These are phyloP conservation scores for Silurus lanzhouensis DNA, from an alignment of 2,797 vertebrate genomes.

Conservation along the genomic window DNA sequence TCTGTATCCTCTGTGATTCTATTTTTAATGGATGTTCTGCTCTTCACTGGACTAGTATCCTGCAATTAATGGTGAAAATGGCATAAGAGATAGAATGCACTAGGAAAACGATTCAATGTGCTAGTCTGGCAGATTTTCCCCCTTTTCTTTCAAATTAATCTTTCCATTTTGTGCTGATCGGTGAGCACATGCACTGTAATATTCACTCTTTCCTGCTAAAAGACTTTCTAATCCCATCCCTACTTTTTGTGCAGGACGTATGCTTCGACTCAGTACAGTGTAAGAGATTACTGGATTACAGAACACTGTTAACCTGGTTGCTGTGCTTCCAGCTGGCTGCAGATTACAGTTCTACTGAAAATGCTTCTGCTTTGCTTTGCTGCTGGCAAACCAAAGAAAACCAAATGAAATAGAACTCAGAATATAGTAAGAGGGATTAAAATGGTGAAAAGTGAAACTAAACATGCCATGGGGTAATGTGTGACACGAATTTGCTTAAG, in stretches of 20 bases:
- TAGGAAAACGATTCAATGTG: neutral
- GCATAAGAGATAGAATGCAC: slow-evolving; percentile 30
- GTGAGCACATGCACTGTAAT: slow-evolving; percentile 63
- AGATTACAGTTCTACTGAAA: neutral
- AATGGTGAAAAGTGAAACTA: neutral
- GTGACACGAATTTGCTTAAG: neutral
- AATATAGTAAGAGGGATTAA: neutral
- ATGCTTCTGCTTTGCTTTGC: neutral
- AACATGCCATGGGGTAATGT: slow-evolving; percentile 7
- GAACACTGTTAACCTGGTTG: slow-evolving; percentile 30
- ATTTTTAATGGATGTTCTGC: slow-evolving; percentile 70
- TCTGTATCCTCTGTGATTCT: slow-evolving; percentile 26
- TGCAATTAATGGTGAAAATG: slow-evolving; percentile 75
- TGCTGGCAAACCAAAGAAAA: slow-evolving; percentile 3
- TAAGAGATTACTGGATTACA: slow-evolving; percentile 75
- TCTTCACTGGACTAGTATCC: slow-evolving; percentile 71
- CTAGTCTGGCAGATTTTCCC: slow-evolving; percentile 59
- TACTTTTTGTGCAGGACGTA: slow-evolving; percentile 58
- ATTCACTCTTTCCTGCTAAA: slow-evolving; percentile 61
- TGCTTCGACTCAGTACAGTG: slow-evolving; percentile 65
- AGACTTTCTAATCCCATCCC: slow-evolving; percentile 66
- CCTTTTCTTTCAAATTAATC: slow-evolving; percentile 54
- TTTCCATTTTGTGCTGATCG: slow-evolving; percentile 51
- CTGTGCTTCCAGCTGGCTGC: slow-evolving; percentile 42
- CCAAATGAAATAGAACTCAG: neutral